phyloP scores from a whole-genome alignment of 2,888 invertebrate genomes.

The Sphecodes monilicornis region DNA sequence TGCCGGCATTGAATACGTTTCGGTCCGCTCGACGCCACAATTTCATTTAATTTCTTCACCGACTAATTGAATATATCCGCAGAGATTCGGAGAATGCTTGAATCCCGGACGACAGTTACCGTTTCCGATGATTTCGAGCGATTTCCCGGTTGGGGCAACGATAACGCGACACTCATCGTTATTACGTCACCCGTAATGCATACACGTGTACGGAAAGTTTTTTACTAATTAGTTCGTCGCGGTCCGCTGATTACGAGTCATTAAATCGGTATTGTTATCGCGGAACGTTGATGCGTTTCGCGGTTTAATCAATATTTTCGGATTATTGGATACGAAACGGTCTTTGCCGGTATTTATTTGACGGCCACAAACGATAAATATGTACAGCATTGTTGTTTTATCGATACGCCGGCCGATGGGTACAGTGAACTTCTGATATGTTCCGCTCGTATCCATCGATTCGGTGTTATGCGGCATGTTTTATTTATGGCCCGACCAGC shows the following conservation, averaged over 20 bases:
- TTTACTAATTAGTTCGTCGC: constrained; percentile 4
- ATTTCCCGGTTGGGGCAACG: not conserved
- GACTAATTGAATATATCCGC: not conserved
- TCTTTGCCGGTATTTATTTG: constrained; percentile 8
- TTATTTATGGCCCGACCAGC: not conserved
- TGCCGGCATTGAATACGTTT: not conserved
- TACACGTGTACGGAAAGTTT: not conserved
- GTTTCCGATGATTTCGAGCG: not conserved
- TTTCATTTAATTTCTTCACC: not conserved
- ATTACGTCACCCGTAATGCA: not conserved
- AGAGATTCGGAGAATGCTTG: not conserved
- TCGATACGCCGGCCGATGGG: not conserved
- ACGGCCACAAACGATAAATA: constrained; percentile 36
- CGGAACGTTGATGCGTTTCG: constrained; percentile 7
- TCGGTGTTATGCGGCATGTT: constrained; percentile 1
- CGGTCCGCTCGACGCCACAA: not conserved
- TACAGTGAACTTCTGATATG: not conserved
- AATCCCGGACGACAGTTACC: not conserved
- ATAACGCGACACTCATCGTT: not conserved
- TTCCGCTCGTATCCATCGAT: not conserved
- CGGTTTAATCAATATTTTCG: constrained; percentile 42
- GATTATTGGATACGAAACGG: constrained; percentile 37
- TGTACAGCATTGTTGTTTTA: constrained; percentile 38
- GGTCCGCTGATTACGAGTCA: not conserved
- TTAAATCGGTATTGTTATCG: constrained; percentile 30